Evolutionary conservation across 2,797 vertebrate genomes (phyloP).

Genomic region (Anomalospiza imberbis): DNA sequence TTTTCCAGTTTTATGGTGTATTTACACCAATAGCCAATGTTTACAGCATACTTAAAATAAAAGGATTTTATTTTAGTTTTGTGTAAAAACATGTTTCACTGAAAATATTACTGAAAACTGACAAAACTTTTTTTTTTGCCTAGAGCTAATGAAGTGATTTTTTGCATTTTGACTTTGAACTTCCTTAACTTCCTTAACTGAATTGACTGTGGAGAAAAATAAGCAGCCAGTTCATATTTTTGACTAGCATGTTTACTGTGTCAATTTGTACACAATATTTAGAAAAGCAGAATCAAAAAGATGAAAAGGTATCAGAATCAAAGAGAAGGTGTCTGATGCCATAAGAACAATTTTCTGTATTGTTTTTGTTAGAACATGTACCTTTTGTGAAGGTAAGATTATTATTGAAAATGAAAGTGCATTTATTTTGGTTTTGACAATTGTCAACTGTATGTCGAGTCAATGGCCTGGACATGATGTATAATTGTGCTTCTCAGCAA

Average conservation of each 20-base stretch:
- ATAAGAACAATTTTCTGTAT: not conserved
- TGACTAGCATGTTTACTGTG: not conserved
- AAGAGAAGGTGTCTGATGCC: not conserved
- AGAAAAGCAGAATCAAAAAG: not conserved
- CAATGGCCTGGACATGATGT: not conserved
- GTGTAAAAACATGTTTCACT: not conserved
- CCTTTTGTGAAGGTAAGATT: not conserved
- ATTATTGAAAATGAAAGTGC: not conserved
- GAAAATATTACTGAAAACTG: not conserved
- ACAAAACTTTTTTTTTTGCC: not conserved
- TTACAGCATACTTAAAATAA: not conserved
- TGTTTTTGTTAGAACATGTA: not conserved
- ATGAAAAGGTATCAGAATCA: not conserved
- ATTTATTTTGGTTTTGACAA: not conserved
- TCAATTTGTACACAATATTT: not conserved
- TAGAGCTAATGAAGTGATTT: not conserved
- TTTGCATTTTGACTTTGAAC: not conserved
- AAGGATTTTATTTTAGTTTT: not conserved
- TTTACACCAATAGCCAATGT: not conserved
- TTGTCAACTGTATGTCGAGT: not conserved
- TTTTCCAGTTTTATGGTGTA: not conserved
- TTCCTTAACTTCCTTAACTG: not conserved
- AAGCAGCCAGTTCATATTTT: not conserved
- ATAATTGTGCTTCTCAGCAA: not conserved
- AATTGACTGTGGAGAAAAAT: not conserved